Base-by-base conservation (phyloP, 2,888 invertebrate genomes). In the Xylota segnis region DNA sequence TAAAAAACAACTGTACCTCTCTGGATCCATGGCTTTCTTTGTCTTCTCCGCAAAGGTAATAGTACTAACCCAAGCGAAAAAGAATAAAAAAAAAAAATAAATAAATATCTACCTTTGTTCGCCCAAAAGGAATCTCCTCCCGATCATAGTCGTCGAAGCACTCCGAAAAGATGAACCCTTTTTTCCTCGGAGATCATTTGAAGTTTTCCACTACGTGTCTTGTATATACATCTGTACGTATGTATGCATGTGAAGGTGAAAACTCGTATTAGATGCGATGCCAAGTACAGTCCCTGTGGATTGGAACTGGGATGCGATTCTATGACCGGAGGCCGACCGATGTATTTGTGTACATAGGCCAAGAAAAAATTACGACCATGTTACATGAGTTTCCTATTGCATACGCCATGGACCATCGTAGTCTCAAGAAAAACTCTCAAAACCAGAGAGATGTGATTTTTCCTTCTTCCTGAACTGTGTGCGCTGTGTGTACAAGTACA, bases 1-100 rank as follows among this genome's bases (percentile, higher is more conserved):
- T 71, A 76, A 82, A 86, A 75, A 75, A 81, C 86, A 86, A 86
- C 86, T 81, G 82, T 82, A 86, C 86, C 82, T 86, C 43, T 70
- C 12, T 47, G 56, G 18, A 59, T 34, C 59, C 74, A 72, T 71
- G 10, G 9, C 9, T 66, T 65, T 86, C 86, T 86, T 86, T 82
- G 82, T 86, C 82, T 75, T 86, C 71, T 82, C 54, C 34, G 54
- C 37, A 47, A 82, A 75, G 72, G 61, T 27, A 56, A 65, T 65
- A 54, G 47, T 32, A 58, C 18, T 47, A 72, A 74, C 29, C 58
- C 50, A 74, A 58, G 63, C 65, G 27, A 56, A 47, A 66, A 14
- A 71, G 23, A 23, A 23, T 2, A 3, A 23, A 23, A 32, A 61
- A 47, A 70, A 68, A 66, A 37, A 40, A 32, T 18, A n/a, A n/a